A percentile compares a stretch with the other conserved stretches of the same genome.
These are phyloP conservation scores for Dysdera silvatica DNA, from an alignment of 1,140 invertebrate species.

Conservation along the genomic window DNA sequence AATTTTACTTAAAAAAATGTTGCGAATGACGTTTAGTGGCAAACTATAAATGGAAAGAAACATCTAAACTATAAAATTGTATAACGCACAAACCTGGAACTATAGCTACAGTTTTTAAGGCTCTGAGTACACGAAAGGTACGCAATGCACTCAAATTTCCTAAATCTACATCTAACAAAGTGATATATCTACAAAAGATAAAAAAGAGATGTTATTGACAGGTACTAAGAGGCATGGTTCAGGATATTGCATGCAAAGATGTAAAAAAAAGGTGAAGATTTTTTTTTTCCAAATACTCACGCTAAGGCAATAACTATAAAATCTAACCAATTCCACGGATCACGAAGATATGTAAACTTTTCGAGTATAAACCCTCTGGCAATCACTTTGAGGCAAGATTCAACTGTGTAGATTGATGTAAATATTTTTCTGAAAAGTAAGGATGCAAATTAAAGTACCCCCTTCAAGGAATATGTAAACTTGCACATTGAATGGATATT, in stretches of 20 bases:
- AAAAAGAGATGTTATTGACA: not conserved
- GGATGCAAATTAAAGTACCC: not conserved
- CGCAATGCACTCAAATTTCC: constrained; percentile 94
- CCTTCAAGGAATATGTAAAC: too few species aligned
- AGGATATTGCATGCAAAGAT: not conserved
- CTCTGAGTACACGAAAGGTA: constrained; percentile 97
- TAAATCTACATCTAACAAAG: constrained; percentile 96
- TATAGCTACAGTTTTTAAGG: constrained; percentile 98
- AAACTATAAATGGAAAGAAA: too few species aligned
- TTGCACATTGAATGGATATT: too few species aligned
- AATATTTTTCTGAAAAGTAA: constrained; percentile 86
- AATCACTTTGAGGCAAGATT: constrained; percentile 97
- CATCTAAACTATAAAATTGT: too few species aligned
- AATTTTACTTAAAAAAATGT: too few species aligned
- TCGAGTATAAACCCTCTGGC: constrained; percentile 98
- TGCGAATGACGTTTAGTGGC: too few species aligned
- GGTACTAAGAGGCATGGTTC: not conserved
- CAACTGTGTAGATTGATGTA: constrained; percentile 98
- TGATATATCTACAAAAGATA: constrained; percentile 62
- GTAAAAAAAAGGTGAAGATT: not conserved
- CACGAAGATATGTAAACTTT: constrained; percentile 98
- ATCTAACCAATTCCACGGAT: constrained; percentile 99
- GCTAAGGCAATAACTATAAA: constrained; percentile 99
- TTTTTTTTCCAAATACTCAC: constrained; percentile 41
- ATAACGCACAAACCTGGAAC: constrained; percentile 81